Evolutionary conservation across 2,797 vertebrate genomes (phyloP).

Genomic region (Neostethus bicornis): DNA sequence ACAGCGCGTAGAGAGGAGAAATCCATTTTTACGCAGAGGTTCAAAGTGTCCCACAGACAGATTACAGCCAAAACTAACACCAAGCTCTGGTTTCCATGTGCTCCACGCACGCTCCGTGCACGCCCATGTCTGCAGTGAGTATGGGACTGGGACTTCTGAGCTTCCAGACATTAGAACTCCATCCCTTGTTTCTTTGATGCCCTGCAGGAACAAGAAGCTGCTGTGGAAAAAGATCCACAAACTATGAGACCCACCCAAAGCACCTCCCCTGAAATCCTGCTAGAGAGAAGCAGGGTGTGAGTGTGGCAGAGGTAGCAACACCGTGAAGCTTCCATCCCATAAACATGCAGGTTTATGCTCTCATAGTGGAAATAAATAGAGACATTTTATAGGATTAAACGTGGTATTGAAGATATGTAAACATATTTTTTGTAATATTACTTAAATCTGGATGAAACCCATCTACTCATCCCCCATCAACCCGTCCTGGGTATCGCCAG

Average conservation of each 20-base stretch:
- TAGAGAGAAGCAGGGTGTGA: constrained; percentile 44
- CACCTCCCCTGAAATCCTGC: constrained; percentile 67
- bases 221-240: constrained; percentile 58
- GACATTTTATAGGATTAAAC: too few species aligned
- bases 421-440: too few species aligned
- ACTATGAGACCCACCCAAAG: constrained; percentile 75
- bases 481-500: too few species aligned
- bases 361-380: neutral
- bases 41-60: constrained; percentile 19
- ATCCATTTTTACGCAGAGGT: constrained; percentile 42
- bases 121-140: constrained; percentile 59
- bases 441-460: too few species aligned
- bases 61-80: constrained; percentile 28
- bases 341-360: neutral
- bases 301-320: constrained; percentile 32
- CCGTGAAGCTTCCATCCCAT: neutral
- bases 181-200: constrained; percentile 21
- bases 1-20: constrained; percentile 18
- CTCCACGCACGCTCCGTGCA: constrained; percentile 24
- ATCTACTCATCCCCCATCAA: too few species aligned
- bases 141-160: constrained; percentile 42
- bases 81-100: constrained; percentile 30
- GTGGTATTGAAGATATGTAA: too few species aligned
- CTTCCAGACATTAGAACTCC: constrained; percentile 15
- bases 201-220: constrained; percentile 37